Evolutionary conservation across 1,140 invertebrate genomes (phyloP).

Genomic region (Euwallacea similis): DNA sequence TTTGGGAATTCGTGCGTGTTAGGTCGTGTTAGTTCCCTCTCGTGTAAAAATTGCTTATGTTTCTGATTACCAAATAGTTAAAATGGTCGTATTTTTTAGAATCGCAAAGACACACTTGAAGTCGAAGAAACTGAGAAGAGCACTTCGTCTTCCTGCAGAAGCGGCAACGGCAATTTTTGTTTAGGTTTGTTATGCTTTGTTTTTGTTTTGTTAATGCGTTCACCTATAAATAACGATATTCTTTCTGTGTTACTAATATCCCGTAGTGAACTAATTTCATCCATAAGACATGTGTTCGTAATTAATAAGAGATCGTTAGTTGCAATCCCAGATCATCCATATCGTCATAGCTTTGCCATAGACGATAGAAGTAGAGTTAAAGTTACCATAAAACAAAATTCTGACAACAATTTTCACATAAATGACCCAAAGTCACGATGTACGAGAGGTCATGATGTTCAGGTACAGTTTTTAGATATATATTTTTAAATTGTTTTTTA

Average conservation of each 20-base stretch:
- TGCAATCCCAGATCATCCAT: conserved; percentile 18
- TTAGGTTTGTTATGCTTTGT: conserved; percentile 53
- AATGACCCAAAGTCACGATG: not conserved
- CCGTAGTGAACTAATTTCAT: conserved; percentile 41
- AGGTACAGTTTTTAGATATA: not conserved
- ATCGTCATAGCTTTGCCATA: conserved; percentile 24
- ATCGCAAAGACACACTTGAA: conserved; percentile 47
- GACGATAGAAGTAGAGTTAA: conserved; percentile 21
- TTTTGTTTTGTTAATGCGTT: conserved; percentile 47
- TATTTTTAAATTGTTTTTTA: no score
- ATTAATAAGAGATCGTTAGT: conserved; percentile 11
- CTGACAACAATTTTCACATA: conserved; percentile 52
- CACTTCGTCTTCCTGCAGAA: conserved; percentile 48
- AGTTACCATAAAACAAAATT: conserved; percentile 41
- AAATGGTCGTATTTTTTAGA: conserved; percentile 41
- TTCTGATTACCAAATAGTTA: not conserved
- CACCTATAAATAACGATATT: conserved; percentile 42
- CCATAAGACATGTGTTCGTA: conserved; percentile 26
- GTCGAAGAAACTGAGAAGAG: conserved; percentile 47
- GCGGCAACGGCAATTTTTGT: conserved; percentile 48
- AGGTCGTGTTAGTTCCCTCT: no score
- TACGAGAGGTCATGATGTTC: not conserved
- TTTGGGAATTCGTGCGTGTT: not conserved
- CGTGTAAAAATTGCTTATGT: not conserved
- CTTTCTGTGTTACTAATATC: conserved; percentile 45